These are phyloP conservation scores for Charadrius vociferus DNA, from an alignment of 2,113 vertebrate genomes.

Conservation along the genomic window DNA sequence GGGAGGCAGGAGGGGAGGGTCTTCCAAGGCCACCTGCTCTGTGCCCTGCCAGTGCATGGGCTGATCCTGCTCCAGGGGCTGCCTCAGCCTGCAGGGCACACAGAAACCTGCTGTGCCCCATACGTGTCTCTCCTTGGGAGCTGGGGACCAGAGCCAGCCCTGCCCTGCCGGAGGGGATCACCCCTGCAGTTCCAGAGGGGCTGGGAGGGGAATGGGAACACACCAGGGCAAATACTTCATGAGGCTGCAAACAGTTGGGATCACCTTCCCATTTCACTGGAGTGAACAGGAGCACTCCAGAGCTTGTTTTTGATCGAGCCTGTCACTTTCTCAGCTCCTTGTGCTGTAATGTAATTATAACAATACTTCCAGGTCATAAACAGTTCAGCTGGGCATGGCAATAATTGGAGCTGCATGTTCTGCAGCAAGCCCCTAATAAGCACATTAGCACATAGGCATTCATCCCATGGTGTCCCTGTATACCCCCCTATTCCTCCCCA, in stretches of 20 bases:
- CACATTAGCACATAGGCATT: not conserved
- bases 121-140: not conserved
- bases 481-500: rapidly evolving
- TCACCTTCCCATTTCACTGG: rapidly evolving
- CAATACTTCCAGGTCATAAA: not conserved
- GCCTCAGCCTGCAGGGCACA: not conserved
- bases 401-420: not conserved
- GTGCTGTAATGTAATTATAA: not conserved
- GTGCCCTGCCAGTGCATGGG: not conserved
- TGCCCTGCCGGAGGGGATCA: not conserved
- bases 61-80: not conserved
- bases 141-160: not conserved
- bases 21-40: not conserved
- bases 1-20: not conserved
- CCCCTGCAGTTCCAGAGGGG: rapidly evolving
- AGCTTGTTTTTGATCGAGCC: not conserved
- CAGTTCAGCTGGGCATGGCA: not conserved
- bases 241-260: not conserved
- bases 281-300: not conserved
- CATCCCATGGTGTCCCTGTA: rapidly evolving
- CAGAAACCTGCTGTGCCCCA: not conserved
- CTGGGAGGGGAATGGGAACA: not conserved
- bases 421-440: not conserved
- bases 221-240: not conserved
- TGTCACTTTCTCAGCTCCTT: not conserved